Base-by-base conservation (phyloP, 2,113 vertebrate species). In the Mastomys natalensis region DNA sequence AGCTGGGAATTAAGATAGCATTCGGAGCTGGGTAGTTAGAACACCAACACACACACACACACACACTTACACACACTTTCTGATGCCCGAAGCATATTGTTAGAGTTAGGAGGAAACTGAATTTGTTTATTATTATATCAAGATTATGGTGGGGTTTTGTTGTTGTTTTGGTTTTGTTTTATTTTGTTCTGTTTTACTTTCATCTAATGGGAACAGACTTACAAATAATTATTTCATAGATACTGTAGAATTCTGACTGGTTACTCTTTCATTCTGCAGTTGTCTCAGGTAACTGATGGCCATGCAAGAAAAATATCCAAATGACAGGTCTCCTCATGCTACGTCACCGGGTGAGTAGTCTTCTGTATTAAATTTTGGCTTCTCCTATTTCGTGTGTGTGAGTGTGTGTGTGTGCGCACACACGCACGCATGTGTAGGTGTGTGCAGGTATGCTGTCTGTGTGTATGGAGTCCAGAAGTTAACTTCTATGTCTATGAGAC, bases 251-350 rank as follows among this genome's bases (percentile, higher is more conserved):
- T 82, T 95, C 53, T 97, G 7, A 96, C n/a, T 60, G 26, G 0
- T 74, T 97, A 48, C 96, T 95, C 77, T 29, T 97, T 97, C 1
- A 91, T 93, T 94, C 34, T 94, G 5, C 74, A 95, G 88, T 34
- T 97, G 73, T 40, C n/a, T 84, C 91, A 86, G 2, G 86, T 70
- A 31, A 89, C 84, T 55, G 60, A 98, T 99, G 98, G 97, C 98
- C 93, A 97, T 98, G 96, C 92, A 98, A 51, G 98, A 98, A 94
- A 98, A 97, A 95, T 98, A 97, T 15, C 87, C 97, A 89, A 97
- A 97, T 87, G 96, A 98, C 70, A 98, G 97, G 90, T 97, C 98
- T 34, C 98, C 98, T 96, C 98, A 97, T 66, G 37, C 76, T 34
- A 91, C 10, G 53, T 96, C 97, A 8, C 13, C 9, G 0, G 98